phyloP scores from a whole-genome alignment of 2,797 vertebrate species.

The Oreonectes daqikongensis region DNA sequence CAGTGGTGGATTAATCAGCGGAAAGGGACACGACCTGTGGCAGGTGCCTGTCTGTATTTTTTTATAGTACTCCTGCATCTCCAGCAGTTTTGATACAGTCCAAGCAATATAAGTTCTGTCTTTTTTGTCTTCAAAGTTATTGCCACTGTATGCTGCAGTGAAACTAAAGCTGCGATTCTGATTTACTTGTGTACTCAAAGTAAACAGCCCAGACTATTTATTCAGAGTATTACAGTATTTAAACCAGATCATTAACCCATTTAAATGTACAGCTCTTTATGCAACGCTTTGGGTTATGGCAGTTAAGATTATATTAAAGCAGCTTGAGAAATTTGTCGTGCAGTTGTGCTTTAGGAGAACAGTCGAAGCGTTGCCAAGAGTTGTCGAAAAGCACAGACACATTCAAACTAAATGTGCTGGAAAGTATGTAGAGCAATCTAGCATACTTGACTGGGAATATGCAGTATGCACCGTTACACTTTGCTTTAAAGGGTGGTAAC shows the following conservation, averaged over 20 bases:
- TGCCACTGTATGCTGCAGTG: not conserved
- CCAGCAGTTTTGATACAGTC: not conserved
- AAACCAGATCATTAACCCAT: not conserved
- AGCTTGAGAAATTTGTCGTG: not conserved
- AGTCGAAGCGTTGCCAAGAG: too few relatives aligned
- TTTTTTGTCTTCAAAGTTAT: not conserved
- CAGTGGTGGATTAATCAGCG: slow-evolving; percentile 48
- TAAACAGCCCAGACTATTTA: not conserved
- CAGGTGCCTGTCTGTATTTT: slow-evolving; percentile 17
- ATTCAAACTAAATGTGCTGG: too few relatives aligned
- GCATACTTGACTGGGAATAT: too few relatives aligned
- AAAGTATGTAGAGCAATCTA: too few relatives aligned
- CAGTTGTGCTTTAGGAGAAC: not conserved
- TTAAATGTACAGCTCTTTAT: slow-evolving; percentile 17
- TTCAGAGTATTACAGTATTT: not conserved
- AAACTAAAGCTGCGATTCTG: slow-evolving; percentile 9
- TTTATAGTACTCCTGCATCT: not conserved
- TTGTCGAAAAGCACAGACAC: too few relatives aligned
- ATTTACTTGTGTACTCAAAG: slow-evolving; percentile 6
- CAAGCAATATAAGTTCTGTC: not conserved
- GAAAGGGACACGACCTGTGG: slow-evolving; percentile 31
- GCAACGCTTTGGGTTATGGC: not conserved
- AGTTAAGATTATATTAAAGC: slow-evolving; percentile 16
- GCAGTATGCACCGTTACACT: too few relatives aligned
- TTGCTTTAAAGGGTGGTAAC: not conserved